Evolutionary conservation across 2,888 invertebrate genomes (phyloP), one percentile per base, ranked within the genome.

Genomic region (Himalopsyche kuldschensis): DNA sequence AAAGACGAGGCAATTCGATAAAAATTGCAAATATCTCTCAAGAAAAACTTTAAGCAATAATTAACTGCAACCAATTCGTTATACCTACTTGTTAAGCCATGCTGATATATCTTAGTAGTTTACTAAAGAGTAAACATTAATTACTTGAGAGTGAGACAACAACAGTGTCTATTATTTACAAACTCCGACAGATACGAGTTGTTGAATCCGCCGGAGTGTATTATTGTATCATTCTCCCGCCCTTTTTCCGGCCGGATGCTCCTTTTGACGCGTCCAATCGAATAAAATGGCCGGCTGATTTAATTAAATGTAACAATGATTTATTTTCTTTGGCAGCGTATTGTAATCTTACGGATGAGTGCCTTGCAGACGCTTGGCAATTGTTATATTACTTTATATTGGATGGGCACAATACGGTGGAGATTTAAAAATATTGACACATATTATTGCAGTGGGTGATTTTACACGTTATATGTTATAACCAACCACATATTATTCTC

Each of bases 271-370:
- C 78, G 80, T 82, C 84, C 79, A 84, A 86, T 86, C 84, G 84
- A 80, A 84, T 86, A 79, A 82, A 80, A 79, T 82, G 84, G 82
- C 78, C 76, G 83, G 77, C 78, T 84, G 86, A 86, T 84, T 86
- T 86, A 83, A 86, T 86, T 86, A 86, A 84, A 82, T 79, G 75
- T 82, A 86, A 86, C 86, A 86, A 86, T 86, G 86, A 84, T 84
- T 84, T 84, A 86, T 86, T 82, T 84, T 85, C 63, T 78, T 84
- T 78, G 79, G 75, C 27, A 27, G 27, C 69, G 69, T 27, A 27
- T 27, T 69, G 69, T 69, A 69, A 69, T 69, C 69, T 69, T 69
- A 27, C 69, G 69, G 69, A 30, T 69, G 69, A 27, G 24, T 69
- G 69, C 69, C 24, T 69, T 69, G 69, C 69, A 69, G 69, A 69